Evolutionary conservation across 2,797 vertebrate genomes (phyloP).

Genomic region (Nyctibius grandis): DNA sequence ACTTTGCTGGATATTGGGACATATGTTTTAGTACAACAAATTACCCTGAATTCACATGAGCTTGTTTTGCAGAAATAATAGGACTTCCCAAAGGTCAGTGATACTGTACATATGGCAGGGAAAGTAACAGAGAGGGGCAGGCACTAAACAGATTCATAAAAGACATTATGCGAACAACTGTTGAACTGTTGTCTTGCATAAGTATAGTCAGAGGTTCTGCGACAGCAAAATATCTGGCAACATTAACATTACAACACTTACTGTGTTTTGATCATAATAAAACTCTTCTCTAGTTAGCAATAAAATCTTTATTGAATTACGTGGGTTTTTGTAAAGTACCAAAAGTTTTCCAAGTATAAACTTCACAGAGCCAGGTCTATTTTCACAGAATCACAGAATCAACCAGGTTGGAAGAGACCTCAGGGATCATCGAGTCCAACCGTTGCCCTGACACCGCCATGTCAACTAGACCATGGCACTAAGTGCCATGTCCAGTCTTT

Average conservation of each 20-base stretch:
- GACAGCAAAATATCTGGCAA: background rate
- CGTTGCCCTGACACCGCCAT: too few relatives aligned
- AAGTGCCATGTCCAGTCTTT: too few relatives aligned
- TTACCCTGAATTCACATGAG: slow-evolving; percentile 13
- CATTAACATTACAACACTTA: background rate
- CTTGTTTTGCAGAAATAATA: slow-evolving; percentile 37
- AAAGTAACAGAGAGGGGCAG: background rate
- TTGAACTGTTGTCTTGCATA: background rate
- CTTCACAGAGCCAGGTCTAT: accelerated
- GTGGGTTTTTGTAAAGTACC: background rate
- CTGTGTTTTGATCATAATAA: background rate
- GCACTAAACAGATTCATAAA: background rate
- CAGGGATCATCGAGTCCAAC: too few relatives aligned
- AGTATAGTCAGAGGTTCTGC: background rate
- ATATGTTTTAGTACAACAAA: background rate
- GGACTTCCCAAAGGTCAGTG: slow-evolving; percentile 37
- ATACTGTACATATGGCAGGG: background rate
- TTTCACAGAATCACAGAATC: too few relatives aligned
- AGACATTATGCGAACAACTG: background rate
- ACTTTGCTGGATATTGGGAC: background rate
- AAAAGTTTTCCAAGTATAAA: background rate
- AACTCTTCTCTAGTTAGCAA: background rate
- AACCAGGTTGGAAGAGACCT: too few relatives aligned
- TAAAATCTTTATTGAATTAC: background rate
- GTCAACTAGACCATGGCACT: too few relatives aligned